Base-by-base conservation (phyloP, 2,113 vertebrate species). In the Ranitomeya imitator region DNA sequence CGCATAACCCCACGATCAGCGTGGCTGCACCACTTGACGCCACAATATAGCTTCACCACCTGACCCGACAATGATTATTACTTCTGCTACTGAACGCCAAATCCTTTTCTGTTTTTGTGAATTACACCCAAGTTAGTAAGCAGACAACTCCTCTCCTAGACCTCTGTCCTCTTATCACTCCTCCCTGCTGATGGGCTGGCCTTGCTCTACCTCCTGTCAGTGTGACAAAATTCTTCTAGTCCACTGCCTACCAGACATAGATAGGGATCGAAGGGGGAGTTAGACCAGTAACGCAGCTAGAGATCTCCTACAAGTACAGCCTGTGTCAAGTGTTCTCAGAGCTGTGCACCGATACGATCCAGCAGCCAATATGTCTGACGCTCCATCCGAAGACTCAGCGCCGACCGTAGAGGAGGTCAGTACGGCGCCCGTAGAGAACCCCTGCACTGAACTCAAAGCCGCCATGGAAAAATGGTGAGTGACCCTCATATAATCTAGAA, bases 391-490 rank as follows among this genome's bases (percentile, higher is more conserved):
- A 74, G 88, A 59, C 12, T 77, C 37, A 52, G 16, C 67, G 37
- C 52, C 9, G 52, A 37, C 13, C 6, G 61, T 26, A 4, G 16
- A 80, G 23, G 82, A 74, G 45, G 81, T 59, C 57, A 21, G 11
- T 18, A 7, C 88, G 9, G 23, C 61, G 23, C 26, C 85, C 12
- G 26, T 23, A 0, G 65, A 87, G 7, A 55, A 21, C 19, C 74
- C 85, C n/a, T 90, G 90, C 6, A 37, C 80, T 7, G 81, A 90
- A 31, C 88, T 90, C n/a, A 89, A 85, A 74, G 51, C 60, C 0
- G 87, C 90, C 57, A 77, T 90, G 88, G 80, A 87, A 59, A 90
- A 90, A 89, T 90, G 90, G 90, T 90, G 61, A 90, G 89, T 86
- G 57, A 26, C 26, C 55, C 69, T 8, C 9, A 9, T 3, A 16